A percentile compares a stretch with the other conserved stretches of the same genome.
Evolutionary conservation across 2,797 vertebrate species (phyloP).

Genomic region (Siniperca obscura): DNA sequence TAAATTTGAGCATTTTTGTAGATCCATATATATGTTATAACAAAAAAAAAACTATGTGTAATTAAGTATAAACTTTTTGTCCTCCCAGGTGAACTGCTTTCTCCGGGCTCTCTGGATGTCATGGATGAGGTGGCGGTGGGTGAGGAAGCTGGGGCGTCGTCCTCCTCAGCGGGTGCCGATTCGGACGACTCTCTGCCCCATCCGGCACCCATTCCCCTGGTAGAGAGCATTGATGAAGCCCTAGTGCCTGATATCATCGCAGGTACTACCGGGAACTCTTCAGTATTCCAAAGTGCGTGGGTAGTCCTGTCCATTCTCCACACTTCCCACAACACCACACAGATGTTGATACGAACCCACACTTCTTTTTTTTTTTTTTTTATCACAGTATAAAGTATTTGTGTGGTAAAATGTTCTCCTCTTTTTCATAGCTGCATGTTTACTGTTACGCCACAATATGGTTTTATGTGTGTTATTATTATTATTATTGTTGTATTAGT

Average conservation of each 20-base stretch:
- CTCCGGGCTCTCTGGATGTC: conserved; percentile 89
- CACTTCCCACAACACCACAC: conserved; percentile 36
- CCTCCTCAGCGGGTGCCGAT: conserved; percentile 84
- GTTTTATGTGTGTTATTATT: conserved; percentile 3
- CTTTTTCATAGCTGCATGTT: conserved; percentile 53
- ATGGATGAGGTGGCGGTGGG: conserved; percentile 91
- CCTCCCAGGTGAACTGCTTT: conserved; percentile 91
- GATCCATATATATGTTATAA: not conserved
- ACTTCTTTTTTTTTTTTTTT: conserved; percentile 12
- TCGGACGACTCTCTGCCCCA: conserved; percentile 91
- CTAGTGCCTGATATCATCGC: conserved; percentile 94
- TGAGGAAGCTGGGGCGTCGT: conserved; percentile 91
- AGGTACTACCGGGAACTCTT: conserved; percentile 86
- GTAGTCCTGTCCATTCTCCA: conserved; percentile 58
- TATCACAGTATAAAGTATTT: conserved; percentile 5
- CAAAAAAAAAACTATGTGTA: not conserved
- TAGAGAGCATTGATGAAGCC: conserved; percentile 95
- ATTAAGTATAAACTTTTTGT: not conserved
- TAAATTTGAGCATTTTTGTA: no score
- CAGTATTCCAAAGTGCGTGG: conserved; percentile 85
- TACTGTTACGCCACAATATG: conserved; percentile 36
- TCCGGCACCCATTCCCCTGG: conserved; percentile 88
- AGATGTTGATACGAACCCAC: not conserved
- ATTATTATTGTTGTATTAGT: conserved; percentile 1
- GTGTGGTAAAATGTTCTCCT: conserved; percentile 16